Percentiles rank a stretch among this genome's conserved stretches.
phyloP scores from a whole-genome alignment of 1,140 invertebrate species.

The Diorhabda sublineata region DNA sequence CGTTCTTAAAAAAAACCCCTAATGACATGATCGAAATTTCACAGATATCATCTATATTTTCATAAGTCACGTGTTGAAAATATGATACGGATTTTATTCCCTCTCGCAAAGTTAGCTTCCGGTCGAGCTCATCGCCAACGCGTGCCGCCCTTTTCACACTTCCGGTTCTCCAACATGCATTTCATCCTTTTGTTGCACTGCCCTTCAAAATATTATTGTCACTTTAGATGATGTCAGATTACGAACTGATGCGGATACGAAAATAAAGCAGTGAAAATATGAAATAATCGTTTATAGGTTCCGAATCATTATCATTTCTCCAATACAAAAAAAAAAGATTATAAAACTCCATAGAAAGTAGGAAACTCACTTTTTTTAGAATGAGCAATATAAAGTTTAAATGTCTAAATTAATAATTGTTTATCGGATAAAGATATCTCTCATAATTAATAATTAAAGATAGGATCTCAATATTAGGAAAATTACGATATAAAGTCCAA shows the following conservation, averaged over 20 bases:
- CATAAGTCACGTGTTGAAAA: constrained; percentile 26
- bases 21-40: constrained; percentile 11
- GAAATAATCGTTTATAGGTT: background rate
- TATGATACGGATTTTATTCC: constrained; percentile 35
- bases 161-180: constrained; percentile 23
- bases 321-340: no score
- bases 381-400: no score
- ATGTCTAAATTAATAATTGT: no score
- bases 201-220: constrained; percentile 10
- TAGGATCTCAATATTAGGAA: no score
- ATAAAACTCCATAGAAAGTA: no score
- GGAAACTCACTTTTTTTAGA: no score
- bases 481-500: no score
- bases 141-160: constrained; percentile 37
- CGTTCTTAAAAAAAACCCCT: no score
- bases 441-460: no score
- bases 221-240: constrained; percentile 10
- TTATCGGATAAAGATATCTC: no score
- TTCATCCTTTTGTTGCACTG: constrained; percentile 13
- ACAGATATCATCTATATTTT: constrained; percentile 24
- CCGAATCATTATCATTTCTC: background rate
- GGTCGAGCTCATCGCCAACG: constrained; percentile 36
- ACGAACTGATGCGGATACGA: background rate
- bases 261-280: background rate
- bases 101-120: constrained; percentile 38